phyloP scores from a whole-genome alignment of 2,888 invertebrate genomes.

The Cephus nigrinus region DNA sequence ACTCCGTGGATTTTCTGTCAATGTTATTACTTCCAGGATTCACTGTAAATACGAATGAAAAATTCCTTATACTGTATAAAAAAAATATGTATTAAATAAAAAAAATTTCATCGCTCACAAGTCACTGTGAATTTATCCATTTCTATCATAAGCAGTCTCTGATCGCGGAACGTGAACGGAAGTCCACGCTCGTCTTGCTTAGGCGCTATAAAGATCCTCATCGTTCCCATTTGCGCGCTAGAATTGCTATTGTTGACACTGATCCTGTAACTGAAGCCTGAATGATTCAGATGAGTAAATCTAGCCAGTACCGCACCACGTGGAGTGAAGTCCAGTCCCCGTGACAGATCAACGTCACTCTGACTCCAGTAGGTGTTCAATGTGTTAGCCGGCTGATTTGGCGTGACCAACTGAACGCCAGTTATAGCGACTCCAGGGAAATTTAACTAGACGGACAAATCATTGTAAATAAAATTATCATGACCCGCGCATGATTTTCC shows the following conservation, averaged over 20 bases:
- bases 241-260: conserved; percentile 69
- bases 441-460: conserved; percentile 68
- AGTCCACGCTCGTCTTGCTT: conserved; percentile 75
- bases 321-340: conserved; percentile 86
- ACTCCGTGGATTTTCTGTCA: conserved; percentile 75
- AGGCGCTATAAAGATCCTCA: conserved; percentile 68
- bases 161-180: conserved; percentile 73
- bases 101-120: conserved; percentile 66
- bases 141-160: conserved; percentile 76
- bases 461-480: not conserved
- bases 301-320: conserved; percentile 79
- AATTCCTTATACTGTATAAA: not conserved
- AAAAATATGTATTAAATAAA: not conserved
- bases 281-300: conserved; percentile 83
- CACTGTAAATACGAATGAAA: conserved; percentile 66
- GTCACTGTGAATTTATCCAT: conserved; percentile 77
- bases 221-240: no score
- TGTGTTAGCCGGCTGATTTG: conserved; percentile 68
- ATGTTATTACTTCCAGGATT: conserved; percentile 76
- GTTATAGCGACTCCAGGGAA: conserved; percentile 74
- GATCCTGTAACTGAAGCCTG: conserved; percentile 76
- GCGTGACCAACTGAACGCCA: conserved; percentile 69
- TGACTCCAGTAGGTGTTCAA: conserved; percentile 83
- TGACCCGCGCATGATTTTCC: not conserved
- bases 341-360: conserved; percentile 79